Evolutionary conservation across 2,888 invertebrate species (phyloP), one percentile per base, ranked within the genome.

Genomic region (Arenicola marina): DNA sequence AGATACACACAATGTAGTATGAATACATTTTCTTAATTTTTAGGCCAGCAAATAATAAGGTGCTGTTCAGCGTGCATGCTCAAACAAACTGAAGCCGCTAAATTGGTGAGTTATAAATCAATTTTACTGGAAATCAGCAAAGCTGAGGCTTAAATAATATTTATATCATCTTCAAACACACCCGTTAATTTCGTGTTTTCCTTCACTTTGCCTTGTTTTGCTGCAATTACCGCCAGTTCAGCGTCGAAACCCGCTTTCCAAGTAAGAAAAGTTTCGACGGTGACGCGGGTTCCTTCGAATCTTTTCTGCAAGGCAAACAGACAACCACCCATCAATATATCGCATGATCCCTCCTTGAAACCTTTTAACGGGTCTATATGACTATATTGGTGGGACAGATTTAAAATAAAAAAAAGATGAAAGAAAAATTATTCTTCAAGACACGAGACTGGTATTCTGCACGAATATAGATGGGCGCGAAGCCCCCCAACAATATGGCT

Each of bases 161-260:
- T 1, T 45, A 57, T 29, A 53, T 21, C 21, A 62, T 28, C 15
- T 46, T 26, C 24, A 56, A 48, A 54, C 24, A 33, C 11, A 83
- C 84, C 84, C 0, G 95, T 95, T 44, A 95, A 85, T 84, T 95
- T 95, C 76, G 88, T 89, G 18, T 63, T 59, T 32, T 62, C 61
- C 31, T 59, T 57, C 32, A 89, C 88, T 44, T 58, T 56, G n/a
- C 48, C 57, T 21, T 64, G 56, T 56, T 67, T 66, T 56, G 73
- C 69, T 46, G 88, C 88, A 77, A 82, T 48, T 61, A 82, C 79
- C 4, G 91, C 91, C 85, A 91, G 90, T 81, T 97, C 96, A 34
- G 89, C 89, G 82, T 98, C 97, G 86, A 99, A 99, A 68, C 89
- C 88, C 62, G 89, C 88, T 79, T 95, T 94, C 99, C 99, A 99